Evolutionary conservation across 1,140 invertebrate genomes (phyloP), one percentile per base, ranked within the genome.

Genomic region (Penaeus chinensis): DNA sequence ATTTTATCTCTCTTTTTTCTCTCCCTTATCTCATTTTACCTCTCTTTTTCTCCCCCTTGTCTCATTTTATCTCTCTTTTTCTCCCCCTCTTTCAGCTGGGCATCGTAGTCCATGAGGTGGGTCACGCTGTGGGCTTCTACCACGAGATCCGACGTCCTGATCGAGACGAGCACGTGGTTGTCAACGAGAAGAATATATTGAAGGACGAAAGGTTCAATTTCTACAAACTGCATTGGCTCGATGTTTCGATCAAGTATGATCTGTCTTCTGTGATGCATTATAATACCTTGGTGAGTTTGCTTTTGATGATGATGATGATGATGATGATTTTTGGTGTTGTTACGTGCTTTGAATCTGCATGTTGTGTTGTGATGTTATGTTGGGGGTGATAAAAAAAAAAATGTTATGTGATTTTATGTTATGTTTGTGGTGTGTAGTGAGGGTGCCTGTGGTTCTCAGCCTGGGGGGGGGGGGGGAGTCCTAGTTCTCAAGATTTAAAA

Each of bases 71-170:
- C 27, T 10, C 22, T 11, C 27, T 18, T 18, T 69, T 5, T 65
- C 27, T 65, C 22, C 4, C n/a, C 62, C 22, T 61, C 24, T 22
- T 7, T 3, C 83, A 90, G 89, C 60, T 91, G 61, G 92, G 92
- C 24, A 92, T 92, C 69, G 91, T 92, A 8, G 90, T 93, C 3
- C 92, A 93, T 85, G 92, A 93, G 84, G 88, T 93, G 27, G 91
- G 91, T 3, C 93, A 93, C 84, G 91, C 91, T 18, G 80, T 93
- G 20, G 93, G 93, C 3, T 92, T 93, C 88, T 92, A 91, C 90
- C 93, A 93, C 87, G 92, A 93, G 84, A 92, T 93, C 89, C 91
- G 92, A 60, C 89, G 93, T 1, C 92, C 92, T 0, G 93, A 93
- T 87, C 83, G 93, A 13, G 92, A 93, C 88, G 84, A 91, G 13